Conservation (phyloP, 64 coral and sea anemone genomes). For the Acropora yongei region DNA sequence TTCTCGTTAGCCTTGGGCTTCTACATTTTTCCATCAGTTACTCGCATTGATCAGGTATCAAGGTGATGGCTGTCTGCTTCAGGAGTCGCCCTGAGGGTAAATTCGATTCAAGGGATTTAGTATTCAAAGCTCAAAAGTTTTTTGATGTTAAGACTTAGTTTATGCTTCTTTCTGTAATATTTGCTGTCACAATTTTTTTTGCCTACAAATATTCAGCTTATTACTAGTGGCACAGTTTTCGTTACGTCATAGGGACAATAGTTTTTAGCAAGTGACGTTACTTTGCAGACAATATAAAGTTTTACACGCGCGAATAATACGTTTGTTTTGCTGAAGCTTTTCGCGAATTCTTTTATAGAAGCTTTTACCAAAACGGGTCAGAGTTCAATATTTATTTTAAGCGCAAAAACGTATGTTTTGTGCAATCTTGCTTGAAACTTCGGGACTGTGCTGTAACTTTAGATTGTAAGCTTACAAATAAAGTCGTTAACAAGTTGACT, state of each 20-base stretch:
- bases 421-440: no score
- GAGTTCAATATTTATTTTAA: neutral
- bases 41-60: neutral
- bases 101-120: neutral
- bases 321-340: neutral
- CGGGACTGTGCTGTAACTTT: no score
- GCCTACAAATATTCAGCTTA: neutral
- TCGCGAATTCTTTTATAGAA: neutral
- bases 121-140: neutral
- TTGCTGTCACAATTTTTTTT: neutral
- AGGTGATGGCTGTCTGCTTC: neutral
- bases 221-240: neutral
- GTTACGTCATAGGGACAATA: neutral
- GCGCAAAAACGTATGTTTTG: no score
- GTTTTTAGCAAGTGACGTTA: neutral
- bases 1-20: neutral
- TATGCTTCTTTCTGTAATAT: neutral
- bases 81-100: neutral
- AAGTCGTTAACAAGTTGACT: no score
- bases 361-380: neutral
- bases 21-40: neutral
- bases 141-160: neutral
- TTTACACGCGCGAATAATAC: neutral
- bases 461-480: no score
- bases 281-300: neutral